Evolutionary conservation across 2,888 invertebrate genomes (phyloP).

Genomic region (Halictus ligatus): DNA sequence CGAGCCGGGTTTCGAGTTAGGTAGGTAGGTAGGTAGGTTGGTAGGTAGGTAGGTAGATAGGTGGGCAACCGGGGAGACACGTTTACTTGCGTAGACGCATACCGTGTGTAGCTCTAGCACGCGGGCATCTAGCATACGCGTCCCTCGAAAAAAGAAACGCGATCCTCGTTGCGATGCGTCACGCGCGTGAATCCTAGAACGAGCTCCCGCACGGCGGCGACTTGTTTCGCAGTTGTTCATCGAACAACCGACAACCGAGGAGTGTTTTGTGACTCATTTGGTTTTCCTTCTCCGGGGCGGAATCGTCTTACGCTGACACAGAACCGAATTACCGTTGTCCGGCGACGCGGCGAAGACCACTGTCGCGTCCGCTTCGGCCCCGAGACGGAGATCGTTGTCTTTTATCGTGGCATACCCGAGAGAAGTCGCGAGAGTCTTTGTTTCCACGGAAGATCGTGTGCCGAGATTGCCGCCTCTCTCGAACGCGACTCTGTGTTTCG

Average conservation of each 20-base stretch:
- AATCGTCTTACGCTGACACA: conserved; percentile 61
- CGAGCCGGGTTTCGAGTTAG: conserved; percentile 68
- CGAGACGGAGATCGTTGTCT: conserved; percentile 47
- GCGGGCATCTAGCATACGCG: neutral
- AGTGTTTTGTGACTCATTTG: conserved; percentile 49
- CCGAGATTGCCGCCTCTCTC: conserved; percentile 18
- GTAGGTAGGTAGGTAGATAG: conserved; percentile 65
- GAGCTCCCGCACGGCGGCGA: neutral
- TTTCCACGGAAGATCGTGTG: conserved; percentile 27
- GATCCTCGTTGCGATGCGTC: conserved; percentile 28
- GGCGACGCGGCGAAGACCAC: neutral
- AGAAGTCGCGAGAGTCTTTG: conserved; percentile 29
- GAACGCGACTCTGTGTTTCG: neutral
- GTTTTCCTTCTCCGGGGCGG: conserved; percentile 31
- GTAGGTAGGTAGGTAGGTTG: conserved; percentile 73
- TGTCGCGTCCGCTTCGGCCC: conserved; percentile 16
- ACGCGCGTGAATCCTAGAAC: conserved; percentile 23
- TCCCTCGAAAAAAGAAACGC: neutral
- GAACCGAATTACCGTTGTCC: conserved; percentile 53
- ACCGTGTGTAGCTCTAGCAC: neutral
- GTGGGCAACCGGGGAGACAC: conserved; percentile 56
- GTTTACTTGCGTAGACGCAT: conserved; percentile 63
- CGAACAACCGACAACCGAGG: conserved; percentile 1
- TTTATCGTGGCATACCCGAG: conserved; percentile 28
- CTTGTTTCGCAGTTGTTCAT: neutral